Percentiles rank a stretch among this genome's conserved stretches.
These are phyloP conservation scores for Myiozetetes cayanensis DNA, from an alignment of 2,113 vertebrate genomes.

Conservation along the genomic window DNA sequence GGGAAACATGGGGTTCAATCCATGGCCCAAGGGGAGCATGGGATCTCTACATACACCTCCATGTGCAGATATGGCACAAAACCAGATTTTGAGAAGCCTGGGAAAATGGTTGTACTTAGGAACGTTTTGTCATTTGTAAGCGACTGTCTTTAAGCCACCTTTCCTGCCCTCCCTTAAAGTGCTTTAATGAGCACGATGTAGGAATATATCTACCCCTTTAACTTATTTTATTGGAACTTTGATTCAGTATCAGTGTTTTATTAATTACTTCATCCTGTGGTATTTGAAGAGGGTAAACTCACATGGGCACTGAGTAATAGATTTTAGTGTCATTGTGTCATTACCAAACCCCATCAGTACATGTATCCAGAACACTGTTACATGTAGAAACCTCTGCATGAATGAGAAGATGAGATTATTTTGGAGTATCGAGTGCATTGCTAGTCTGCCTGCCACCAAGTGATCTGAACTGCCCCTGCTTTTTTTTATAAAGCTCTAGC, in stretches of 20 bases:
- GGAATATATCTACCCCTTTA: neutral
- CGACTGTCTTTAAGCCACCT: neutral
- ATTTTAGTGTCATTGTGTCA: neutral
- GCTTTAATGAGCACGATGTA: neutral
- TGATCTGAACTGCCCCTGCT: neutral
- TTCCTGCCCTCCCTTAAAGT: neutral
- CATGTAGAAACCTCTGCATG: neutral
- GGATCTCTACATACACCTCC: neutral
- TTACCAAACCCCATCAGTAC: neutral
- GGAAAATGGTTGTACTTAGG: neutral
- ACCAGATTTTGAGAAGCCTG: neutral
- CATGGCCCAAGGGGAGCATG: neutral
- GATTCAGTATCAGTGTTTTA: neutral
- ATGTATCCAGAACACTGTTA: neutral
- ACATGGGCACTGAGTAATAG: neutral
- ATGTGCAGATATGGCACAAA: neutral
- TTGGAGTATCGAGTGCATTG: neutral
- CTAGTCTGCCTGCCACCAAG: neutral
- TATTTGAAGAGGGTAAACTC: neutral
- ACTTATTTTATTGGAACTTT: neutral
- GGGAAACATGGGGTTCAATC: neutral
- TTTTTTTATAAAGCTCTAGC: neutral
- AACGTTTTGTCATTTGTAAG: neutral
- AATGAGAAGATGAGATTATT: neutral
- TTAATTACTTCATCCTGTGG: neutral